These are phyloP conservation scores for Hemicentrotus pulcherrimus DNA, from an alignment of 35 echinoderm and acorn worm genomes.

Conservation along the genomic window DNA sequence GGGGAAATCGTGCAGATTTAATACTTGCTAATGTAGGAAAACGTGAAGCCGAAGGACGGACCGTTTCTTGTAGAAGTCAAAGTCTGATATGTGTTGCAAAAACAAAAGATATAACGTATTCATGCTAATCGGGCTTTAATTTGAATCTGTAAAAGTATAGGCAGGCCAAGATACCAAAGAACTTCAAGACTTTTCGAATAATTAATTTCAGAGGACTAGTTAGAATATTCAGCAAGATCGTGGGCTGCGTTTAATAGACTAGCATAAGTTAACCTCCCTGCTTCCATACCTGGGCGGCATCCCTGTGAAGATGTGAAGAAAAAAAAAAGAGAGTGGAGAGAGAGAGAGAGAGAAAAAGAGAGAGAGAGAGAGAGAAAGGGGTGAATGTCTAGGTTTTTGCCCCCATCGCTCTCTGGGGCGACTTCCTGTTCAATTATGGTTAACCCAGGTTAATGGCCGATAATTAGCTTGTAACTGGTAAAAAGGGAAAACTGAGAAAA, in stretches of 20 bases:
- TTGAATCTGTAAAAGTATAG: too few species aligned
- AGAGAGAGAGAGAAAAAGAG: background rate
- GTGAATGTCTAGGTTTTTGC: background rate
- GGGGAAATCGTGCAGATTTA: too few species aligned
- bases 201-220: background rate
- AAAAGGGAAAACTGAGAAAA: background rate
- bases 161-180: too few species aligned
- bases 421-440: constrained; percentile 18
- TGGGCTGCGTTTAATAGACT: background rate
- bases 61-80: too few species aligned
- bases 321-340: background rate
- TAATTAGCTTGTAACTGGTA: background rate
- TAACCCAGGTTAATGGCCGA: background rate
- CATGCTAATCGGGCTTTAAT: too few species aligned
- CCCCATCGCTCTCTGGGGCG: background rate
- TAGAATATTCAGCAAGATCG: background rate
- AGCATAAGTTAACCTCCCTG: background rate
- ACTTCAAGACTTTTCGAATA: too few species aligned
- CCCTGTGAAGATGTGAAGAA: background rate
- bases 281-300: background rate
- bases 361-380: background rate
- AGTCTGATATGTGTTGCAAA: too few species aligned
- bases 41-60: too few species aligned
- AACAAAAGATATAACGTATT: too few species aligned
- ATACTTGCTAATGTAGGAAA: too few species aligned